These are phyloP conservation scores for Muschampia plurimacula DNA, from an alignment of 2,888 invertebrate species.

Conservation along the genomic window DNA sequence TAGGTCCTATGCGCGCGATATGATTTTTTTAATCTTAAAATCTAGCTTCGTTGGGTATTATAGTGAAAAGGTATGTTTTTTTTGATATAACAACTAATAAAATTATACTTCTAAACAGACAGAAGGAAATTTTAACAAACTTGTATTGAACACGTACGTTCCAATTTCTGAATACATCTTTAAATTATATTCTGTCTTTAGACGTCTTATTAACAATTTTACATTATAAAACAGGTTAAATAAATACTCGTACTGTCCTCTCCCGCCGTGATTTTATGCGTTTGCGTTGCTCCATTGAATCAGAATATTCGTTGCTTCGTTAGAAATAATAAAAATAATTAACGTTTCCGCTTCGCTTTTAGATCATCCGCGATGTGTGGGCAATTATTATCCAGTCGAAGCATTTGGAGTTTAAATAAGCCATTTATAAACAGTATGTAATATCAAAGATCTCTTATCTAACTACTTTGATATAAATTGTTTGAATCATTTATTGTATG, in stretches of 20 bases:
- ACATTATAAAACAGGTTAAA: neutral
- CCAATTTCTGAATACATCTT: neutral
- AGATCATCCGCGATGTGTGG: conserved; percentile 20
- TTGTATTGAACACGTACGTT: too few species aligned
- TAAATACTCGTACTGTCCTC: conserved; percentile 1
- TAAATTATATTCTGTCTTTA: neutral
- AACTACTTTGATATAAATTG: conserved; percentile 3
- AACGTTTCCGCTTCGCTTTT: conserved; percentile 34
- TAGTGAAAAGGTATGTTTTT: too few species aligned
- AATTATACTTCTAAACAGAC: too few species aligned
- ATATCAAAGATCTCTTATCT: conserved; percentile 13
- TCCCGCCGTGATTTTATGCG: conserved; percentile 4
- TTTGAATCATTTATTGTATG: conserved; percentile 1
- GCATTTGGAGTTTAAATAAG: conserved; percentile 17
- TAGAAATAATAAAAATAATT: conserved; percentile 39
- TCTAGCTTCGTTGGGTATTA: too few species aligned
- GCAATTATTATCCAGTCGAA: conserved; percentile 17
- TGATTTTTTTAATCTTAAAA: too few species aligned
- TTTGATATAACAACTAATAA: too few species aligned
- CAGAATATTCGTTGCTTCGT: conserved; percentile 13
- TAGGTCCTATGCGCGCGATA: too few species aligned
- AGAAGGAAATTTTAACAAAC: too few species aligned
- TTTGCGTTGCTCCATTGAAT: conserved; percentile 4
- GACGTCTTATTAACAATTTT: neutral
- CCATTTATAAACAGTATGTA: conserved; percentile 21